Conservation (phyloP, 2,113 vertebrate species). For the Oreotragus oreotragus region DNA sequence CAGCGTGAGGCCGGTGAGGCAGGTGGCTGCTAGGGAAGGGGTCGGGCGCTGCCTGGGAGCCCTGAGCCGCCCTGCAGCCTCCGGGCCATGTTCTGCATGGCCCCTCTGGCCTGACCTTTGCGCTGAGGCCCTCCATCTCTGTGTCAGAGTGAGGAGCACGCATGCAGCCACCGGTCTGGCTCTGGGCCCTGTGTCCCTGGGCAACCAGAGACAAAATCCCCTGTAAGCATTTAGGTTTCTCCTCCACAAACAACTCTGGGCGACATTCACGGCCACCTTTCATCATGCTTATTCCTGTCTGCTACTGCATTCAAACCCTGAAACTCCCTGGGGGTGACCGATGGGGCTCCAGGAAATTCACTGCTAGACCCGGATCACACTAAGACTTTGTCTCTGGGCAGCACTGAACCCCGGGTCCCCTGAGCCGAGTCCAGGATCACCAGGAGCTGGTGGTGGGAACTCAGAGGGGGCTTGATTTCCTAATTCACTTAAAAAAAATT, state of each 20-base stretch:
- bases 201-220: background rate
- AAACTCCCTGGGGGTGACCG: background rate
- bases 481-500: background rate
- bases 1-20: background rate
- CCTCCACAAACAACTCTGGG: background rate
- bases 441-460: background rate
- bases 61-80: background rate
- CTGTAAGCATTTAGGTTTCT: background rate
- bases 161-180: fast-evolving
- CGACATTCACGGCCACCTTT: background rate
- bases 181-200: background rate
- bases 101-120: background rate
- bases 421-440: background rate
- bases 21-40: fast-evolving
- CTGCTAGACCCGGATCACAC: background rate
- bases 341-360: background rate
- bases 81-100: fast-evolving
- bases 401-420: background rate
- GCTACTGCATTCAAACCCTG: background rate
- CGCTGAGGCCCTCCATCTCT: background rate
- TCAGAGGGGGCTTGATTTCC: background rate
- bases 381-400: background rate
- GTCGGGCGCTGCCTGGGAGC: background rate
- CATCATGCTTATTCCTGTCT: fast-evolving
- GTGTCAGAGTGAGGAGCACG: background rate